Evolutionary conservation across 2,888 invertebrate species (phyloP).

Genomic region (Carterocephalus palaemon): DNA sequence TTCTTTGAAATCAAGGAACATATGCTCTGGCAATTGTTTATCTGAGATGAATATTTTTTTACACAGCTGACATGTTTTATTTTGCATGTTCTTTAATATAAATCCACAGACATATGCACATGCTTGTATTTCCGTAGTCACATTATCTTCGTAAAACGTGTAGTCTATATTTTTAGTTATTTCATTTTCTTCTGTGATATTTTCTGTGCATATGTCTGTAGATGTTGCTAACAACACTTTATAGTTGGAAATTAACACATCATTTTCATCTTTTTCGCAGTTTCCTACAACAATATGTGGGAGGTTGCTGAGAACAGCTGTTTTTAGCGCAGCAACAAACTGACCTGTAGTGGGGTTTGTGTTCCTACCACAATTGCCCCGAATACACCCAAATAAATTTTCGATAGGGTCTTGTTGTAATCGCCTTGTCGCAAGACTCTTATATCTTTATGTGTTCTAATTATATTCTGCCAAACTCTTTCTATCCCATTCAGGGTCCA

Average conservation of each 20-base stretch:
- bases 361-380: conserved; percentile 28
- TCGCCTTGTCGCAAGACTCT: conserved; percentile 24
- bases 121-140: conserved; percentile 11
- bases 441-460: neutral
- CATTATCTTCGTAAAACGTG: no score
- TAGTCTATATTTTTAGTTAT: no score
- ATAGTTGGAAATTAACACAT: neutral
- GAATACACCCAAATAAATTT: conserved; percentile 28
- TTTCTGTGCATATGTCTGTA: neutral
- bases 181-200: neutral
- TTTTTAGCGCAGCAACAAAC: conserved; percentile 28
- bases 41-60: conserved; percentile 3
- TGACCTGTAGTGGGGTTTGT: conserved; percentile 25
- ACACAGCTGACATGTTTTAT: neutral
- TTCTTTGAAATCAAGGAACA: conserved; percentile 12
- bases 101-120: conserved; percentile 28
- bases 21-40: conserved; percentile 4
- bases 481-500: conserved; percentile 9
- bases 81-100: conserved; percentile 21
- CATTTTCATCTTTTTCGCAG: neutral
- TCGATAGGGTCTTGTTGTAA: conserved; percentile 28
- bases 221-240: neutral
- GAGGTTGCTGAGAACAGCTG: conserved; percentile 13
- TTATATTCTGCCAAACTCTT: conserved; percentile 2
- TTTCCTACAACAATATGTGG: neutral